Percentiles rank a stretch among this genome's conserved stretches.
Evolutionary conservation across 2,797 vertebrate species (phyloP).

Genomic region (Gymnothorax javanicus): DNA sequence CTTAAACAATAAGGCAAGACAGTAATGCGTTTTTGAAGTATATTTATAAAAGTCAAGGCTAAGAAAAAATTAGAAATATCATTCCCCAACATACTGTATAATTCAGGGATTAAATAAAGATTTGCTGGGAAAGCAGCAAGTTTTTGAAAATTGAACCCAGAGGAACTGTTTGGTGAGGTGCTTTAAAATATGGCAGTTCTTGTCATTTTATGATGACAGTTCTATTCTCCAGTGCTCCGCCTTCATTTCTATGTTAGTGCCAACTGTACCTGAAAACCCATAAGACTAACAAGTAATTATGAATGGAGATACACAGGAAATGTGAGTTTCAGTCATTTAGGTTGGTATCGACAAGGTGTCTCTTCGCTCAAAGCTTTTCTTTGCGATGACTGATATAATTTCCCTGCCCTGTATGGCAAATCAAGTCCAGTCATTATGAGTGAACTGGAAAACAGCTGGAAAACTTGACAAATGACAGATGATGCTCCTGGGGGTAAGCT

Average conservation of each 20-base stretch:
- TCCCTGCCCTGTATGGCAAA: not conserved
- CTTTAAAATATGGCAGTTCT: not conserved
- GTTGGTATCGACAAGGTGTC: not conserved
- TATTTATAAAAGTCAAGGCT: not conserved
- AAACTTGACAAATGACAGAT: not conserved
- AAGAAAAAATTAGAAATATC: not conserved
- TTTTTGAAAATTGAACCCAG: not conserved
- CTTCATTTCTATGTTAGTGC: not conserved
- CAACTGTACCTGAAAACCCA: not conserved
- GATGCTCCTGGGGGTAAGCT: not conserved
- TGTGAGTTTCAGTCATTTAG: not conserved
- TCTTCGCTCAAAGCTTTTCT: not conserved
- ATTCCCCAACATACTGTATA: not conserved
- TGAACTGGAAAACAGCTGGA: not conserved
- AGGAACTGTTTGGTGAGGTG: not conserved
- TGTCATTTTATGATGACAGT: not conserved
- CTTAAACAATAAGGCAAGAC: not conserved
- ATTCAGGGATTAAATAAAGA: not conserved
- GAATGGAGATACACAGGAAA: not conserved
- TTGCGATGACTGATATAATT: not conserved
- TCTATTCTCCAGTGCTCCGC: not conserved
- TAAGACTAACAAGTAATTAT: not conserved
- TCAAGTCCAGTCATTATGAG: not conserved
- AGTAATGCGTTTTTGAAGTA: not conserved
- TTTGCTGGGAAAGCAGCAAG: not conserved